phyloP scores from a whole-genome alignment of 2,113 vertebrate species.

The Apistogramma diplotaenia region DNA sequence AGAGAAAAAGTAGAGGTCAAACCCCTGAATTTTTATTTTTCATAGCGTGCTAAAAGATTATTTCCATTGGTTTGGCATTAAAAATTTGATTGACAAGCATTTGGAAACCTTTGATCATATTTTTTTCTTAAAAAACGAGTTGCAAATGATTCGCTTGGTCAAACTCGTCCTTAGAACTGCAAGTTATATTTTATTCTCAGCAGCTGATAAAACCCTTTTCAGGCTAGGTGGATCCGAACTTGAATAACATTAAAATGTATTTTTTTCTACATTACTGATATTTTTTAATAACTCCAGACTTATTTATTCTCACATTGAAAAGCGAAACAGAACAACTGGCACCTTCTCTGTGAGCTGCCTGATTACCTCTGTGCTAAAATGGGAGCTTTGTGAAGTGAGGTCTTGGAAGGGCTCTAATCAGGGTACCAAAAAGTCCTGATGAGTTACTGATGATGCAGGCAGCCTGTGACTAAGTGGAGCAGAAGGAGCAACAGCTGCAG shows the following conservation, averaged over 20 bases:
- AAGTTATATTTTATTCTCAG: neutral
- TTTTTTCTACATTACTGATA: neutral
- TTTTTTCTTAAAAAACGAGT: neutral
- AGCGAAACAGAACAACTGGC: neutral
- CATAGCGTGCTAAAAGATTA: neutral
- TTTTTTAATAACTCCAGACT: neutral
- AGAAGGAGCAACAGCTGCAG: slow-evolving; percentile 41
- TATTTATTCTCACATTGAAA: neutral
- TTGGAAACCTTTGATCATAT: neutral
- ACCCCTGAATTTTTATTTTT: neutral
- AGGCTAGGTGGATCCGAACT: neutral
- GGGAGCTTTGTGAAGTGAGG: slow-evolving; percentile 6
- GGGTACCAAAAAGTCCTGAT: slow-evolving; percentile 28
- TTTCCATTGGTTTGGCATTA: neutral
- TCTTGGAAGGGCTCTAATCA: slow-evolving; percentile 40
- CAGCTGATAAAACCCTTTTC: neutral
- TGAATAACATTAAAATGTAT: neutral
- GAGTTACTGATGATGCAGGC: slow-evolving; percentile 45
- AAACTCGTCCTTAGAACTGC: neutral
- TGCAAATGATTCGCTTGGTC: neutral
- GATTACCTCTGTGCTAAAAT: slow-evolving; percentile 11
- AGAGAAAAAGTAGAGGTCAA: neutral
- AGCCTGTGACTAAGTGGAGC: slow-evolving; percentile 21
- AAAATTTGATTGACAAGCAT: neutral
- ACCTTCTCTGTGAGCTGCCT: slow-evolving; percentile 2